phyloP scores from a whole-genome alignment of 2,113 vertebrate genomes.

The Aegotheles bennettii region DNA sequence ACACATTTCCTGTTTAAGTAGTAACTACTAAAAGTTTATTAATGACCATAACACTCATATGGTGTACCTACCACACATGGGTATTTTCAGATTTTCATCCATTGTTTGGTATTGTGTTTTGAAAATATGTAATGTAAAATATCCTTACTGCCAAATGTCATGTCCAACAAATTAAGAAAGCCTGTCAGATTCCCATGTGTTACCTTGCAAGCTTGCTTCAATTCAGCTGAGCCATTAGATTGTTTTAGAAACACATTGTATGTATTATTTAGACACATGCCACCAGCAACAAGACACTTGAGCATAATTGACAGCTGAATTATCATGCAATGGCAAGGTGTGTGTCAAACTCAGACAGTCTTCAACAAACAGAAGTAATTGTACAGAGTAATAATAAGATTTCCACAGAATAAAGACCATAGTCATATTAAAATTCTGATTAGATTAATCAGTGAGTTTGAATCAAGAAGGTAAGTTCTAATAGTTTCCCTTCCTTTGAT shows the following conservation, averaged over 20 bases:
- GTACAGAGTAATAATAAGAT: neutral
- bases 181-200: neutral
- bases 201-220: neutral
- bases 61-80: neutral
- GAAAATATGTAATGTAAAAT: neutral
- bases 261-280: neutral
- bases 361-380: neutral
- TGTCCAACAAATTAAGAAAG: neutral
- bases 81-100: neutral
- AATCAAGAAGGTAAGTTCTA: neutral
- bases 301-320: neutral
- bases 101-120: neutral
- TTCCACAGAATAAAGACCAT: neutral
- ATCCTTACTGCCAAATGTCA: neutral
- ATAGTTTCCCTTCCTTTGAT: neutral
- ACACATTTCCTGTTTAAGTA: neutral
- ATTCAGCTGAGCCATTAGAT: neutral
- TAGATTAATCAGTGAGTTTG: neutral
- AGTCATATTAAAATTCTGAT: neutral
- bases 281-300: neutral
- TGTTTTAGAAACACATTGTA: neutral
- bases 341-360: neutral
- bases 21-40: neutral
- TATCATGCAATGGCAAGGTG: neutral
- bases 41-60: neutral